Percentiles rank a stretch among this genome's conserved stretches.
Evolutionary conservation across 2,888 invertebrate species (phyloP).

Genomic region (Colletes collaris): DNA sequence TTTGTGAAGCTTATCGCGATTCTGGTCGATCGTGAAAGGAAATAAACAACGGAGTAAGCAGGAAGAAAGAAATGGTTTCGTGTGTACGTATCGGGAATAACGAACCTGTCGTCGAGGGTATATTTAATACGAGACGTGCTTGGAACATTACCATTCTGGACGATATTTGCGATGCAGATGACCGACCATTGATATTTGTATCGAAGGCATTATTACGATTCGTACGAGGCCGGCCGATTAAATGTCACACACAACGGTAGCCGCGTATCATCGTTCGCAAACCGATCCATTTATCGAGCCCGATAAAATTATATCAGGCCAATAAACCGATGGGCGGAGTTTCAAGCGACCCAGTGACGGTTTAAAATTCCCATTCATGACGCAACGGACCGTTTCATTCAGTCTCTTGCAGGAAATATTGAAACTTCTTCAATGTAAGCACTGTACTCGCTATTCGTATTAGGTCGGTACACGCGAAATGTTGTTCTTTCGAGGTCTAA

Average conservation of each 20-base stretch:
- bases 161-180: conserved; percentile 41
- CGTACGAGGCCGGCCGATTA: conserved; percentile 22
- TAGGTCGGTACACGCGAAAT: too few species aligned
- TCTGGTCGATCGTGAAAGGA: too few species aligned
- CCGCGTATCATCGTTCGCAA: conserved; percentile 13
- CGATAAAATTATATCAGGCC: conserved; percentile 1
- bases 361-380: conserved; percentile 6
- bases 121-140: conserved; percentile 16
- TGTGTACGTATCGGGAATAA: not conserved
- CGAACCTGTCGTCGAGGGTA: not conserved
- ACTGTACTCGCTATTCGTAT: too few species aligned
- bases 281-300: conserved; percentile 10
- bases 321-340: conserved; percentile 1
- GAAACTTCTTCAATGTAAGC: not conserved
- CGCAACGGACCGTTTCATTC: conserved; percentile 1
- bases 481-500: too few species aligned
- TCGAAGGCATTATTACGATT: conserved; percentile 33
- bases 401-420: conserved; percentile 21
- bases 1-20: too few species aligned
- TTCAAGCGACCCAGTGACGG: not conserved
- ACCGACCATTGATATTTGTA: conserved; percentile 30
- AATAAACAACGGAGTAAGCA: too few species aligned
- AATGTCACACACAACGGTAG: conserved; percentile 16
- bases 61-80: too few species aligned
- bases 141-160: conserved; percentile 21